phyloP scores from a whole-genome alignment of 2,113 vertebrate species.

The Rhinogobius similis region DNA sequence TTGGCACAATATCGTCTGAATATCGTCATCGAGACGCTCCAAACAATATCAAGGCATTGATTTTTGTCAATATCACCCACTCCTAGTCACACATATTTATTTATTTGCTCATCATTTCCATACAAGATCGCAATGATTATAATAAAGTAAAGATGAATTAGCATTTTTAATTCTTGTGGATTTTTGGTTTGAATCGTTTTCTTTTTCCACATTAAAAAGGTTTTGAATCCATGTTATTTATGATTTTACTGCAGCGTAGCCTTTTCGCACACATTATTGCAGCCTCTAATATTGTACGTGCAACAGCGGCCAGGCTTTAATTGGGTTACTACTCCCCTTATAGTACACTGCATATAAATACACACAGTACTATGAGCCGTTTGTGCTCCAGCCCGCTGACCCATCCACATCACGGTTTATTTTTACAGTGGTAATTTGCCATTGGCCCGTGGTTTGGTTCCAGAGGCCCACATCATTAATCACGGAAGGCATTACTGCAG shows the following conservation, averaged over 20 bases:
- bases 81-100: too few relatives aligned
- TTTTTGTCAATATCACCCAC: too few relatives aligned
- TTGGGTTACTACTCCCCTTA: conserved; percentile 68
- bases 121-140: too few relatives aligned
- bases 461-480: conserved; percentile 74
- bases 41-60: too few relatives aligned
- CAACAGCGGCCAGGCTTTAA: conserved; percentile 56
- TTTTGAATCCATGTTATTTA: neutral
- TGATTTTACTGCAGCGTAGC: neutral
- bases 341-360: conserved; percentile 63
- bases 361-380: conserved; percentile 55
- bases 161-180: too few relatives aligned
- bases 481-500: conserved; percentile 68
- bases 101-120: too few relatives aligned
- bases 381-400: conserved; percentile 68
- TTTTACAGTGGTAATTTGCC: conserved; percentile 76
- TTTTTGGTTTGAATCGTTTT: neutral
- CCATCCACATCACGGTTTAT: conserved; percentile 72
- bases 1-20: too few relatives aligned
- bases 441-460: conserved; percentile 69
- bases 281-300: neutral
- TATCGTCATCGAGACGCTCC: too few relatives aligned
- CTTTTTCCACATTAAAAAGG: neutral
- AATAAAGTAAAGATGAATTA: too few relatives aligned
- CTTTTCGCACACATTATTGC: neutral